Conservation (phyloP, 2,888 invertebrate species). For the Neoscelio sp. region DNA sequence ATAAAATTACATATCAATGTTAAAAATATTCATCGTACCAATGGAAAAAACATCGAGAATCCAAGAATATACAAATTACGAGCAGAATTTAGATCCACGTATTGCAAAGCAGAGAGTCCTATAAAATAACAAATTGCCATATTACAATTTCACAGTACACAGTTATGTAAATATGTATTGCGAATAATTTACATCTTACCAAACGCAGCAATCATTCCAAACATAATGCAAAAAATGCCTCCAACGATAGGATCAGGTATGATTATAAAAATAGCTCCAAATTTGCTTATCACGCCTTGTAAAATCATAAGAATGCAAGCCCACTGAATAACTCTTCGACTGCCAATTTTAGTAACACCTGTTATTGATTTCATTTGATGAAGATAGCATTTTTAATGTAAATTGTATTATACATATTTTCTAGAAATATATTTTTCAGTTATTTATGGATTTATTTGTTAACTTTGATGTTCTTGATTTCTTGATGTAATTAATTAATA, state of each 20-base stretch:
- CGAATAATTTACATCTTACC: slow-evolving; percentile 83
- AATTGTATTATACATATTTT: too few relatives aligned
- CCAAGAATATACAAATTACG: slow-evolving; percentile 95
- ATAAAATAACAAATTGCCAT: too few relatives aligned
- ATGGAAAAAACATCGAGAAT: slow-evolving; percentile 93
- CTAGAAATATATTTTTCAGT: slow-evolving; percentile 17
- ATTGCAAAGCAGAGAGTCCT: slow-evolving; percentile 91
- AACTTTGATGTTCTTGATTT: too few relatives aligned
- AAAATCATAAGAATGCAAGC: slow-evolving; percentile 90
- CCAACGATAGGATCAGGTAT: slow-evolving; percentile 92
- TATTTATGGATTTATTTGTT: too few relatives aligned
- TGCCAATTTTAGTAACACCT: slow-evolving; percentile 87
- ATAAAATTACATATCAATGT: not conserved
- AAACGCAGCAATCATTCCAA: slow-evolving; percentile 92
- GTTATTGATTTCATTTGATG: too few relatives aligned
- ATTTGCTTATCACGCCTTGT: slow-evolving; percentile 90
- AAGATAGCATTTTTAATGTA: too few relatives aligned
- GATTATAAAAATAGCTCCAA: slow-evolving; percentile 91
- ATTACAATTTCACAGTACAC: too few relatives aligned
- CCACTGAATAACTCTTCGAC: slow-evolving; percentile 91
- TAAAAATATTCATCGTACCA: slow-evolving; percentile 81
- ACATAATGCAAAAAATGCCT: slow-evolving; percentile 92
- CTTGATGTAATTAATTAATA: not conserved
- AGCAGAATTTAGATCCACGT: slow-evolving; percentile 92
- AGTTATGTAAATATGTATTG: not conserved